A percentile compares a stretch with the other conserved stretches of the same genome.
These are phyloP conservation scores for Rhagoletis pomonella DNA, from an alignment of 1,140 invertebrate genomes.

Conservation along the genomic window DNA sequence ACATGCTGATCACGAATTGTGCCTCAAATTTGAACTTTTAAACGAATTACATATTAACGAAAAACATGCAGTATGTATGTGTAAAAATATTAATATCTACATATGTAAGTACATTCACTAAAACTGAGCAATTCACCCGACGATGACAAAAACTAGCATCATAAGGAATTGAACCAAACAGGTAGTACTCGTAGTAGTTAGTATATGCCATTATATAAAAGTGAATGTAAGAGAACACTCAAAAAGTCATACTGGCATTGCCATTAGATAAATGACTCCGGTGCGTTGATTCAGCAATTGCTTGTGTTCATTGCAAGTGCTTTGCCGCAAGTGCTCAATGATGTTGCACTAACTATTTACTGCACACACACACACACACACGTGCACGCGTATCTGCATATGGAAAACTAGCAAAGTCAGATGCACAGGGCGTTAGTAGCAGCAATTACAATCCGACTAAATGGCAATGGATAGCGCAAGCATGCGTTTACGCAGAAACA, in stretches of 20 bases:
- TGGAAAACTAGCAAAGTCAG: background rate
- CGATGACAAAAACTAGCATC: too few relatives aligned
- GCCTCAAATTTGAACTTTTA: too few relatives aligned
- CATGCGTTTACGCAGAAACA: background rate
- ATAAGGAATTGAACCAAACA: background rate
- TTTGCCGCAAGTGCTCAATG: constrained; percentile 36
- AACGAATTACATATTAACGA: too few relatives aligned
- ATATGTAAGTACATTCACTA: too few relatives aligned
- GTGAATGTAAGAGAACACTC: background rate
- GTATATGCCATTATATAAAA: background rate
- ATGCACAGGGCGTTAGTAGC: background rate
- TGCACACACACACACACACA: background rate
- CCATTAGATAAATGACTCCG: constrained; percentile 46
- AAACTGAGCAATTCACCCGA: too few relatives aligned
- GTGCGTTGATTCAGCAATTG: constrained; percentile 28
- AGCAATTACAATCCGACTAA: background rate
- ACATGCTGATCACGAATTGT: too few relatives aligned
- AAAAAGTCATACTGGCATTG: constrained; percentile 35
- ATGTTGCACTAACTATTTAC: constrained; percentile 31
- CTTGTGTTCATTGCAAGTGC: background rate
- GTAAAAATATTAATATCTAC: too few relatives aligned
- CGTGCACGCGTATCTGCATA: background rate
- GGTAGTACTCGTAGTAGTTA: background rate
- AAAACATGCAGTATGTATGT: too few relatives aligned
- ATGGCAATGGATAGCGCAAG: constrained; percentile 11